phyloP scores from a whole-genome alignment of 2,888 invertebrate species.

The Aelia acuminata region DNA sequence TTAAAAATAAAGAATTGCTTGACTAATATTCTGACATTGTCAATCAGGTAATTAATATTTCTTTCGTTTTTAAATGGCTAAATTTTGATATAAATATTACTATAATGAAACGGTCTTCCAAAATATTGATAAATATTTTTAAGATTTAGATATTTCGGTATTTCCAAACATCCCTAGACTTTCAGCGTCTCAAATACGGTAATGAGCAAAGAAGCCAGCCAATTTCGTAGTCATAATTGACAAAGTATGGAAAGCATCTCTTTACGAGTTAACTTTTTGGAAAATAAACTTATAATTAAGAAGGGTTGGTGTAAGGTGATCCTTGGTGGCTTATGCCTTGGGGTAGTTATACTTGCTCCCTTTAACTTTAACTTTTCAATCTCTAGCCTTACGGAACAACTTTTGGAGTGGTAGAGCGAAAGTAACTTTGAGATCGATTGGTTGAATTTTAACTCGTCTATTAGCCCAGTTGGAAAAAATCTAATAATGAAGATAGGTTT shows the following conservation, averaged over 20 bases:
- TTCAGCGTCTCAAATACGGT: neutral
- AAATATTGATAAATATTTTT: too few species aligned
- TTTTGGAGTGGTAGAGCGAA: neutral
- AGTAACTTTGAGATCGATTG: constrained; percentile 2
- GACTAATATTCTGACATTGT: too few species aligned
- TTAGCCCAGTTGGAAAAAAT: neutral
- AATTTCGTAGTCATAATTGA: neutral
- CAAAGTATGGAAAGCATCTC: constrained; percentile 14
- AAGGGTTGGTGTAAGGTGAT: neutral
- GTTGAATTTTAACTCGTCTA: neutral
- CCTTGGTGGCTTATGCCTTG: neutral
- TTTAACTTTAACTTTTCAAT: neutral
- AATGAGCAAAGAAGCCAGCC: neutral
- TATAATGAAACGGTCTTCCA: too few species aligned
- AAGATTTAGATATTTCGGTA: too few species aligned
- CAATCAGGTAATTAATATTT: too few species aligned
- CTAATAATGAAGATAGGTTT: neutral
- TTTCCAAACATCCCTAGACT: too few species aligned
- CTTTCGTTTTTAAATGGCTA: too few species aligned
- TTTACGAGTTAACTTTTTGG: neutral
- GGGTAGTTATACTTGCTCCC: neutral
- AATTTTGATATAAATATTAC: too few species aligned
- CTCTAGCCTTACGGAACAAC: neutral
- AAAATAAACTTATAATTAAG: neutral
- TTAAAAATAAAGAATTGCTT: too few species aligned